These are phyloP conservation scores for Dolichallabes microphthalmus DNA, from an alignment of 2,113 vertebrate species.

Conservation along the genomic window DNA sequence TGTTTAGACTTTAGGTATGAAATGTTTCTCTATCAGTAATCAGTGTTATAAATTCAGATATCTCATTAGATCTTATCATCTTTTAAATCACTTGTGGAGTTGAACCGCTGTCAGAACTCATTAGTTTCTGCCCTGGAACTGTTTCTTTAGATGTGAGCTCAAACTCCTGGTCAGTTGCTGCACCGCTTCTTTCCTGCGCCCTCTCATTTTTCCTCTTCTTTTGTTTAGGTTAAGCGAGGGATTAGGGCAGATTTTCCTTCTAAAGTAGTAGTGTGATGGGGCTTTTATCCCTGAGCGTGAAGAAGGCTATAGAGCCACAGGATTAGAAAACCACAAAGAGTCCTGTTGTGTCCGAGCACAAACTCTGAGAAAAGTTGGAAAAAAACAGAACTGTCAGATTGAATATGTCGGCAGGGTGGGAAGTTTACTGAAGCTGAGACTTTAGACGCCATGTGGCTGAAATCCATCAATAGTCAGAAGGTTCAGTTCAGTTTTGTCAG, in stretches of 20 bases:
- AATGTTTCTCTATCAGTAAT: neutral
- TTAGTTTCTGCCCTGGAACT: constrained; percentile 92
- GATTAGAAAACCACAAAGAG: constrained; percentile 93
- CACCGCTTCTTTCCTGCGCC: constrained; percentile 75
- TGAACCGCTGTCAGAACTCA: constrained; percentile 92
- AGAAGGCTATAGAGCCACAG: constrained; percentile 93
- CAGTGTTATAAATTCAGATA: neutral
- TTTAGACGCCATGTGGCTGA: constrained; percentile 41
- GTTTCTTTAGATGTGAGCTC: constrained; percentile 91
- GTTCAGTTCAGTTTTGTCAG: constrained; percentile 1
- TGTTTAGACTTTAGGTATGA: neutral
- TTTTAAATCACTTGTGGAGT: constrained; percentile 69
- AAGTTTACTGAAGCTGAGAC: constrained; percentile 38
- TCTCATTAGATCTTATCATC: constrained; percentile 51
- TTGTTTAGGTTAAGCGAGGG: constrained; percentile 98
- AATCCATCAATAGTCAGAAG: neutral
- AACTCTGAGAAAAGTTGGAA: constrained; percentile 77
- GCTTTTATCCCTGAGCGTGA: constrained; percentile 96
- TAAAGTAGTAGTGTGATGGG: constrained; percentile 97
- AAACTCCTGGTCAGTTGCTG: constrained; percentile 87
- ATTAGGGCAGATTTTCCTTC: constrained; percentile 97
- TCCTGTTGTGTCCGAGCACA: constrained; percentile 89
- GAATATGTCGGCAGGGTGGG: constrained; percentile 70
- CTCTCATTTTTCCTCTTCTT: constrained; percentile 76
- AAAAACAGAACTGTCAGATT: constrained; percentile 77